Conservation (phyloP, 2,888 invertebrate genomes). For the Ypsolopha scabrella region DNA sequence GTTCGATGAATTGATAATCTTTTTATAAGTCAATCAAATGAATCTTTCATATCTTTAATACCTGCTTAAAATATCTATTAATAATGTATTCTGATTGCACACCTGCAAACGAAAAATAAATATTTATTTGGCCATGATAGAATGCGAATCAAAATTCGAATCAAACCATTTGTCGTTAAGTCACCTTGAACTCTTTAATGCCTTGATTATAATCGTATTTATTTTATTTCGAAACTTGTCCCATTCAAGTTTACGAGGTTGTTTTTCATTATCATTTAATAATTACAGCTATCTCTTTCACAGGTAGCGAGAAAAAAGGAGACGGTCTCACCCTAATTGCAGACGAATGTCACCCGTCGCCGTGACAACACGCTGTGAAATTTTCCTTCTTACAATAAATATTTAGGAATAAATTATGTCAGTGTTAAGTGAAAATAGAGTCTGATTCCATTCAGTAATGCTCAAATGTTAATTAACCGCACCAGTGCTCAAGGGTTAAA, state of each 20-base stretch:
- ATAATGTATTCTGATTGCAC: too few relatives aligned
- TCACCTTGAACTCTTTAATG: too few relatives aligned
- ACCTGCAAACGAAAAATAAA: too few relatives aligned
- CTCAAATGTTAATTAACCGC: slow-evolving; percentile 11
- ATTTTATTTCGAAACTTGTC: too few relatives aligned
- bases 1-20: too few relatives aligned
- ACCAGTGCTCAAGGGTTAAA: slow-evolving; percentile 3
- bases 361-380: slow-evolving; percentile 22
- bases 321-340: slow-evolving; percentile 16
- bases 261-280: slow-evolving; percentile 33
- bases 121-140: too few relatives aligned
- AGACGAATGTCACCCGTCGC: slow-evolving; percentile 20
- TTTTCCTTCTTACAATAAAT: slow-evolving; percentile 8
- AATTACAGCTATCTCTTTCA: slow-evolving; percentile 33
- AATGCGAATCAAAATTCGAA: too few relatives aligned
- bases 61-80: too few relatives aligned
- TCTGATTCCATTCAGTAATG: slow-evolving; percentile 23
- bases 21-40: too few relatives aligned
- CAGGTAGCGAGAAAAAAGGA: slow-evolving; percentile 28
- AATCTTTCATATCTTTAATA: too few relatives aligned
- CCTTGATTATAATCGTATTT: too few relatives aligned
- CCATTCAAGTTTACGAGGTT: slow-evolving; percentile 12
- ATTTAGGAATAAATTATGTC: slow-evolving; percentile 7
- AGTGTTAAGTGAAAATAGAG: slow-evolving; percentile 16
- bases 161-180: too few relatives aligned